Evolutionary conservation across 2,797 vertebrate genomes (phyloP).

Genomic region (Periophthalmus magnuspinnatus): DNA sequence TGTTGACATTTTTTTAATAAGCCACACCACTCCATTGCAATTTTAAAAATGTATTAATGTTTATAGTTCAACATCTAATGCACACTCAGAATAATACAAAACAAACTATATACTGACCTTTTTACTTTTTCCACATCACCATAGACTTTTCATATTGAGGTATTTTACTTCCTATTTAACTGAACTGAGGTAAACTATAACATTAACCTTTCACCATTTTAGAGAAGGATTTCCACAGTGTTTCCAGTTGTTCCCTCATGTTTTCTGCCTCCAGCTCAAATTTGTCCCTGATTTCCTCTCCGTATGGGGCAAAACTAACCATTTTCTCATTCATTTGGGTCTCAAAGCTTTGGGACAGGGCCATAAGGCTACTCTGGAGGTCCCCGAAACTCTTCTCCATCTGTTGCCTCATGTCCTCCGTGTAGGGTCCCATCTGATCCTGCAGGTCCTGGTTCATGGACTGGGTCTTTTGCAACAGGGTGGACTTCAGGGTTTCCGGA

Average conservation of each 20-base stretch:
- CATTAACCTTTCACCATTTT: slow-evolving; percentile 34
- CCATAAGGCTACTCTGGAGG: slow-evolving; percentile 60
- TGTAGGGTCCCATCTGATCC: slow-evolving; percentile 63
- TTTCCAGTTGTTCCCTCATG: slow-evolving; percentile 53
- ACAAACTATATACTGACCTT: slow-evolving; percentile 28
- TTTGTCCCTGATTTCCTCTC: slow-evolving; percentile 62
- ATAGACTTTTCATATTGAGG: background rate
- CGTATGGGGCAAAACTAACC: slow-evolving; percentile 59
- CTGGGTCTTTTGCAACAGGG: slow-evolving; percentile 60
- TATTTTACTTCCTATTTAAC: slow-evolving; percentile 18
- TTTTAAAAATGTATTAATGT: background rate
- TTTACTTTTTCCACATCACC: slow-evolving; percentile 13
- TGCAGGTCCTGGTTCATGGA: slow-evolving; percentile 63
- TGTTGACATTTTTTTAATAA: background rate
- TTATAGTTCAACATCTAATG: background rate
- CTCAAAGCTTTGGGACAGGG: slow-evolving; percentile 59
- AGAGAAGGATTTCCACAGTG: slow-evolving; percentile 64
- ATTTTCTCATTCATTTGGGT: slow-evolving; percentile 52
- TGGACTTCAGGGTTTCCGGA: slow-evolving; percentile 55
- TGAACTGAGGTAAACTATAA: background rate
- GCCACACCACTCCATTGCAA: background rate
- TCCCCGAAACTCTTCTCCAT: slow-evolving; percentile 67
- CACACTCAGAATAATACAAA: background rate
- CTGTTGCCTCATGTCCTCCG: slow-evolving; percentile 68
- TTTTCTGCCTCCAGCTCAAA: slow-evolving; percentile 55